Conservation (phyloP, 2,113 vertebrate species). For the Anseranas semipalmata region DNA sequence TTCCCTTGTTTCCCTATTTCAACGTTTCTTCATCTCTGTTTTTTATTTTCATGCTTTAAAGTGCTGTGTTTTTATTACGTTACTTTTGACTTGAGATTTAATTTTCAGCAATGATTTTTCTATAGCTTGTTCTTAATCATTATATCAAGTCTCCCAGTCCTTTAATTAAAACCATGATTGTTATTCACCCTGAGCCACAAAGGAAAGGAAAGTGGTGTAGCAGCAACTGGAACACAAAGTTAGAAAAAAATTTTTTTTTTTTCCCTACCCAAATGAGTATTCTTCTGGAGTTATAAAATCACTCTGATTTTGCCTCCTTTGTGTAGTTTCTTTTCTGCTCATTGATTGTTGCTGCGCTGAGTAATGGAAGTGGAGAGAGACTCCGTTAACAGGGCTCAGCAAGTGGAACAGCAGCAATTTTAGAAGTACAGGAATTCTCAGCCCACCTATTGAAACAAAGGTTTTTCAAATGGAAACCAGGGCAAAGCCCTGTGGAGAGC, state of each 20-base stretch:
- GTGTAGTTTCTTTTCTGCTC: neutral
- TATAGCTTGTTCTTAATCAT: neutral
- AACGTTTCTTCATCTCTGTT: neutral
- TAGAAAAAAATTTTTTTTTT: neutral
- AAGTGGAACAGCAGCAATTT: neutral
- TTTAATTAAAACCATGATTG: neutral
- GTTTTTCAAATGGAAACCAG: neutral
- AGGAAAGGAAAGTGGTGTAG: neutral
- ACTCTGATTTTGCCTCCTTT: slow-evolving; percentile 19
- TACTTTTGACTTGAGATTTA: neutral
- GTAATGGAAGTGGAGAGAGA: neutral
- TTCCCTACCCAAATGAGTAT: neutral
- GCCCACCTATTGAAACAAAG: neutral
- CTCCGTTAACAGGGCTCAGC: neutral
- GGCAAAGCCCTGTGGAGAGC: neutral
- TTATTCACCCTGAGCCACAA: neutral
- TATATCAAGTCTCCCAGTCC: neutral
- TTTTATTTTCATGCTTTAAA: neutral
- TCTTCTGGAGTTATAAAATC: slow-evolving; percentile 26
- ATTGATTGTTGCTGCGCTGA: neutral
- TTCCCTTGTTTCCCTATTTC: neutral
- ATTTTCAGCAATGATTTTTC: neutral
- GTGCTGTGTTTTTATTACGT: neutral
- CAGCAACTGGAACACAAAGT: neutral
- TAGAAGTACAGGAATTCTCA: neutral